phyloP scores from a whole-genome alignment of 1,140 invertebrate genomes.

The Gerris buenoi region DNA sequence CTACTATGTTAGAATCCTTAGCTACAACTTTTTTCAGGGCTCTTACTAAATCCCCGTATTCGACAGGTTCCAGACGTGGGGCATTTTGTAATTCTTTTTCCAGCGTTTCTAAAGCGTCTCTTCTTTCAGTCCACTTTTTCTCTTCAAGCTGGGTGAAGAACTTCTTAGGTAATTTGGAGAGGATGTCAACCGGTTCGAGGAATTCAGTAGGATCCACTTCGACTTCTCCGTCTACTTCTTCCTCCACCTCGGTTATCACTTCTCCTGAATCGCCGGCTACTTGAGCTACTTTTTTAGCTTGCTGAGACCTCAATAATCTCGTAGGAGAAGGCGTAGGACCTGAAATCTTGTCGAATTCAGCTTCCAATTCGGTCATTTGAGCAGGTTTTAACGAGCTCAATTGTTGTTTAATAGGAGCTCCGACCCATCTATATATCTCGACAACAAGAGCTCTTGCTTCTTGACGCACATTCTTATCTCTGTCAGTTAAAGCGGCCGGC shows the following conservation, averaged over 20 bases:
- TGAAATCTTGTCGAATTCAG: conserved; percentile 66
- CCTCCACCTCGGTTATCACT: neutral
- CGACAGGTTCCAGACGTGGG: conserved; percentile 77
- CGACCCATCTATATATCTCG: conserved; percentile 88
- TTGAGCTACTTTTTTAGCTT: conserved; percentile 40
- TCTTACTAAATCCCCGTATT: conserved; percentile 80
- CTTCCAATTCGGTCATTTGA: conserved; percentile 69
- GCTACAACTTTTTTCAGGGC: conserved; percentile 80
- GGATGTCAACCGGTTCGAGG: conserved; percentile 78
- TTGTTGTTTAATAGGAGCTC: conserved; percentile 72
- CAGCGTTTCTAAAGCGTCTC: conserved; percentile 71
- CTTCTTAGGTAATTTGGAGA: conserved; percentile 84
- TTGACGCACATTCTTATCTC: conserved; percentile 83
- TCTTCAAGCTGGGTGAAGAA: conserved; percentile 90
- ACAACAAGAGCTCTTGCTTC: conserved; percentile 76
- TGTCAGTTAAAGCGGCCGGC: conserved; percentile 65
- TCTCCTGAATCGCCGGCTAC: neutral
- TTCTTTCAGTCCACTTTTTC: conserved; percentile 95
- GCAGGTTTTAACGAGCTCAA: conserved; percentile 65
- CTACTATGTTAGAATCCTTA: conserved; percentile 91
- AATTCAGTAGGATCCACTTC: conserved; percentile 85
- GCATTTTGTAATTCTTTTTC: conserved; percentile 60
- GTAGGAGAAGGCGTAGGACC: conserved; percentile 54
- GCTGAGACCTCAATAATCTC: conserved; percentile 74
- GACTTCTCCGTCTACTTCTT: conserved; percentile 37